Conservation (phyloP, 2,888 invertebrate species). For the Gastrophysa polygoni region DNA sequence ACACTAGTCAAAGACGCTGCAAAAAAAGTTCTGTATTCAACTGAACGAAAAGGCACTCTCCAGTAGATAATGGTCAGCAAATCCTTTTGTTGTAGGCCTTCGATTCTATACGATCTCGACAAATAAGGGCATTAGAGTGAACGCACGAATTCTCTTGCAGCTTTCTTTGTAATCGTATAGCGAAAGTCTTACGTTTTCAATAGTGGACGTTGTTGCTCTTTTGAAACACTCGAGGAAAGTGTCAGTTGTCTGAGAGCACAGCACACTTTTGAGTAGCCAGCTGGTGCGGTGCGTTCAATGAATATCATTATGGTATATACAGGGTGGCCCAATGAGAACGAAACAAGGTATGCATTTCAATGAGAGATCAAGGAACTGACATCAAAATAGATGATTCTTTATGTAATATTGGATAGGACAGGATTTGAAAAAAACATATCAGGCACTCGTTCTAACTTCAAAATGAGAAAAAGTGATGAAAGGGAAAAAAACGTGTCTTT, state of each 20-base stretch:
- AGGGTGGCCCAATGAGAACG: too few species aligned
- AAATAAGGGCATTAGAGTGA: background rate
- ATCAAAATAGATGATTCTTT: too few species aligned
- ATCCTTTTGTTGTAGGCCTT: conserved; percentile 5
- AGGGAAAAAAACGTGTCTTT: too few species aligned
- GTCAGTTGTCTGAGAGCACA: background rate
- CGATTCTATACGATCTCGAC: background rate
- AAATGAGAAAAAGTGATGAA: too few species aligned
- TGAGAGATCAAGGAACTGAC: too few species aligned
- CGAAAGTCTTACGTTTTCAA: background rate
- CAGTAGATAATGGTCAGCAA: conserved; percentile 9
- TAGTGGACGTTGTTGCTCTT: background rate
- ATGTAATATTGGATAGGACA: too few species aligned
- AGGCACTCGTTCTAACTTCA: too few species aligned
- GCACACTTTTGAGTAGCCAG: background rate
- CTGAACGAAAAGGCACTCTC: background rate
- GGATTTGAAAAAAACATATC: too few species aligned
- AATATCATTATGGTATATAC: background rate
- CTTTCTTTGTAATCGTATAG: background rate
- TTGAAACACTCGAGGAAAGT: background rate
- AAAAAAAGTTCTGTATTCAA: background rate
- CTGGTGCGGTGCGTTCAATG: background rate
- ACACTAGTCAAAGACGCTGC: background rate
- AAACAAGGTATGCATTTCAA: too few species aligned
- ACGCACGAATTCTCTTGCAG: background rate